Base-by-base conservation (phyloP, 2,113 vertebrate genomes). In the Xyliphius kryptos region DNA sequence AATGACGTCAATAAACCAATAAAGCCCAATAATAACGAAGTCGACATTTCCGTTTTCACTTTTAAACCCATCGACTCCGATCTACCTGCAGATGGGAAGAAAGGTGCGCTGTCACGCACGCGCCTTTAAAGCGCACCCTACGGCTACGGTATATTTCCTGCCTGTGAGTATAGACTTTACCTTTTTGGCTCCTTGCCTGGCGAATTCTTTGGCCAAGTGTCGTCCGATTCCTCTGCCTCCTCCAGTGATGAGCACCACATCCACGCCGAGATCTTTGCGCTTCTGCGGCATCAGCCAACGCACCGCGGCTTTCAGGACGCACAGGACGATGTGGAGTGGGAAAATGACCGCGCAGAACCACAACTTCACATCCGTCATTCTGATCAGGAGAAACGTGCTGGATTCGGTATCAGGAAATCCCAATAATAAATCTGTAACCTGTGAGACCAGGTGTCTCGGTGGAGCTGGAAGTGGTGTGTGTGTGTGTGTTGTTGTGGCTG, bases 151-250 rank as follows among this genome's bases (percentile, higher is more conserved):
- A n/a, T n/a, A n/a, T n/a, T n/a, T n/a, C n/a, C n/a, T n/a, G n/a
- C n/a, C n/a, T n/a, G n/a, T n/a, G n/a, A n/a, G n/a, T n/a, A n/a
- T n/a, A n/a, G n/a, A n/a, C n/a, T n/a, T n/a, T 89, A 92, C 91
- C 91, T 93, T 91, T 47, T 74, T 79, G 61, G 89, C 89, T 67
- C 89, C 87, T 64, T 86, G 87, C 16, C 67, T 78, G 1, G 90
- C 88, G 16, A 93, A 92, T 70, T 91, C 89, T 70, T 76, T 77
- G 36, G 91, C 90, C 68, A 93, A 80, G 66, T 90, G 85, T 32
- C 90, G 87, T 6, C 91, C 91, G 74, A 93, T 93, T 75, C 91
- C 91, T 52, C 90, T 76, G 64, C 91, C 91, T 22, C 91, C 90
- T 36, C 91, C 91, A 47, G 91, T 93, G 78, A 93, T 79, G 57